Base-by-base conservation (phyloP, 2,797 vertebrate species). In the Ctenopoma multispine region DNA sequence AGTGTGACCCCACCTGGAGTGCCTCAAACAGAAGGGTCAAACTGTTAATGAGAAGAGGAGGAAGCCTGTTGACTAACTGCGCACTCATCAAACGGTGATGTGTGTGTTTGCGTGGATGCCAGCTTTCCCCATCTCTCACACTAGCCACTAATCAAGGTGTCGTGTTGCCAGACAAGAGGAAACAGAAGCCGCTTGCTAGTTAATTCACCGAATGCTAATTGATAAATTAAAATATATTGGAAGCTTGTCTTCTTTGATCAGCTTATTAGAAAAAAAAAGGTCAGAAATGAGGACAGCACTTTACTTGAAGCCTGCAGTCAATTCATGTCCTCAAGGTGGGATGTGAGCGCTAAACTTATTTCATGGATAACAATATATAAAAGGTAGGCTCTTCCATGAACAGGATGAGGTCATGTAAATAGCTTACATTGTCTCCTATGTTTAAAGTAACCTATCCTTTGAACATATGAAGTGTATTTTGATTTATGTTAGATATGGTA, bases 1-100 rank as follows among this genome's bases (percentile, higher is more conserved):
- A 51, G 56, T 43, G 56, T 73, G 72, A 82, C 79, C 80, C 80
- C 73, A 85, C 79, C 83, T 84, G 77, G 69, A 72, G 61, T 23
- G 41, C 38, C 63, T 83, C 67, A 88, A 87, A 87, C 77, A 84
- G 69, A 87, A 64, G 56, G 83, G 82, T 89, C 82, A 88, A 78
- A 65, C 64, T 69, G 74, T 61, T 85, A 86, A 88, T 81, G 67
- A 79, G 67, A 51, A 82, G 58, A 70, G 36, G 80, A 69, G 78
- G 75, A 76, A 61, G 77, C 64, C 64, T 87, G 83, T 88, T 86
- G 84, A 90, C 79, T 74, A 67, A 74, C 51, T 60, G 54, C 41
- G 63, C 63, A 29, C 75, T 86, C 81, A 82, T 82, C 74, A 90
- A 85, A 89, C 82, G 31, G 67, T 58, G 49, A 34, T 72, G 63